Evolutionary conservation across 2,888 invertebrate genomes (phyloP).

Genomic region (Alloplasta piceator): DNA sequence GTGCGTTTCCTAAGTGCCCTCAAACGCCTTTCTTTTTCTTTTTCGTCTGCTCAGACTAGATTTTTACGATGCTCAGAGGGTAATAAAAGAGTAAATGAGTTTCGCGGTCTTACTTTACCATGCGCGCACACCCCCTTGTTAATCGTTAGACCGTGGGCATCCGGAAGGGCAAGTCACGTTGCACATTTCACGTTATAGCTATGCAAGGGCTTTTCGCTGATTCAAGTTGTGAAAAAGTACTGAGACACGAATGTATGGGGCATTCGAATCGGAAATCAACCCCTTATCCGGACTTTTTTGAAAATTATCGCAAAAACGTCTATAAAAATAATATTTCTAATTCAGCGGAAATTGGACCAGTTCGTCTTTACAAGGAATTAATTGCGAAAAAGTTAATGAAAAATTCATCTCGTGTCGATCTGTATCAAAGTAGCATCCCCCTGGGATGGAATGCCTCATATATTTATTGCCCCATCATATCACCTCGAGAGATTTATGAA

Average conservation of each 20-base stretch:
- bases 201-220: constrained; percentile 23
- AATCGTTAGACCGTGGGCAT: background rate
- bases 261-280: background rate
- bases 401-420: background rate
- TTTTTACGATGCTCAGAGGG: constrained; percentile 21
- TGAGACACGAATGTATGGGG: background rate
- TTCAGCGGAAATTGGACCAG: background rate
- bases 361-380: background rate
- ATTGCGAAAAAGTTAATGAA: background rate
- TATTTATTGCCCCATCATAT: background rate
- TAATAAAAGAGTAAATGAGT: constrained; percentile 55
- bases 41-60: background rate
- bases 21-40: background rate
- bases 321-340: background rate
- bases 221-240: constrained; percentile 24
- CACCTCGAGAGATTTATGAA: constrained; percentile 9
- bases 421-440: too few species aligned
- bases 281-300: background rate
- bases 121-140: background rate
- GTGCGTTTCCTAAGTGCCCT: too few species aligned
- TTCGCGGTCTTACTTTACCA: constrained; percentile 28
- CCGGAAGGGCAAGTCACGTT: background rate
- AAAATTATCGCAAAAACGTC: background rate
- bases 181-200: constrained; percentile 25
- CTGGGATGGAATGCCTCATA: background rate